phyloP scores from a whole-genome alignment of 2,113 vertebrate genomes.

The Calyptomena viridis region DNA sequence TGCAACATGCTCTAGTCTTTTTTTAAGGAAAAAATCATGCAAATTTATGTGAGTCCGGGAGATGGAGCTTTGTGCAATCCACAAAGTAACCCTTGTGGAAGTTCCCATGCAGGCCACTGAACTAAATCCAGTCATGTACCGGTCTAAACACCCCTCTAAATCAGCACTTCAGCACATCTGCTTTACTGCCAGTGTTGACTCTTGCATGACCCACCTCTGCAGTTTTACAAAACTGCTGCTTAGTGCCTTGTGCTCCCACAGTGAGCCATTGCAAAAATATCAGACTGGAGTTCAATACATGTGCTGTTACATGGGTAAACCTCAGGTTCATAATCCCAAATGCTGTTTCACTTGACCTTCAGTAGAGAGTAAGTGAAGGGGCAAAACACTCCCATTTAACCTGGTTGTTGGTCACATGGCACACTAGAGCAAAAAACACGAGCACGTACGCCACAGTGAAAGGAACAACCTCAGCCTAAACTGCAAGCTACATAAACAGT shows the following conservation, averaged over 20 bases:
- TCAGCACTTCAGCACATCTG: not conserved
- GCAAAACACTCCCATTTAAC: not conserved
- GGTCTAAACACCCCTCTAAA: not conserved
- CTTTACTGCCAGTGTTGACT: not conserved
- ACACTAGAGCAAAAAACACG: rapidly evolving
- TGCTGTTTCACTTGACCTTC: not conserved
- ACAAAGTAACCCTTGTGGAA: not conserved
- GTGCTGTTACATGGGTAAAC: not conserved
- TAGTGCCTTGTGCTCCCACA: not conserved
- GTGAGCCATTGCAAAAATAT: not conserved
- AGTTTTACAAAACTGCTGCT: not conserved
- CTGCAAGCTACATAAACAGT: not conserved
- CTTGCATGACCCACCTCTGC: not conserved
- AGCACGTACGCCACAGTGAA: rapidly evolving
- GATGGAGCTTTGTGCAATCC: not conserved
- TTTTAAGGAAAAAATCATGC: not conserved
- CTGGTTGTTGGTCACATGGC: not conserved
- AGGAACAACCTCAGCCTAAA: not conserved
- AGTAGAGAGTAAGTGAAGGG: rapidly evolving
- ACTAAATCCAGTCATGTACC: not conserved
- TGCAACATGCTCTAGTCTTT: not conserved
- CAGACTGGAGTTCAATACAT: rapidly evolving
- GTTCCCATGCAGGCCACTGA: not conserved
- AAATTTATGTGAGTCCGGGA: not conserved
- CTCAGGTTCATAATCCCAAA: not conserved